Conservation (phyloP, 2,797 vertebrate species). For the Leptodon cayanensis region DNA sequence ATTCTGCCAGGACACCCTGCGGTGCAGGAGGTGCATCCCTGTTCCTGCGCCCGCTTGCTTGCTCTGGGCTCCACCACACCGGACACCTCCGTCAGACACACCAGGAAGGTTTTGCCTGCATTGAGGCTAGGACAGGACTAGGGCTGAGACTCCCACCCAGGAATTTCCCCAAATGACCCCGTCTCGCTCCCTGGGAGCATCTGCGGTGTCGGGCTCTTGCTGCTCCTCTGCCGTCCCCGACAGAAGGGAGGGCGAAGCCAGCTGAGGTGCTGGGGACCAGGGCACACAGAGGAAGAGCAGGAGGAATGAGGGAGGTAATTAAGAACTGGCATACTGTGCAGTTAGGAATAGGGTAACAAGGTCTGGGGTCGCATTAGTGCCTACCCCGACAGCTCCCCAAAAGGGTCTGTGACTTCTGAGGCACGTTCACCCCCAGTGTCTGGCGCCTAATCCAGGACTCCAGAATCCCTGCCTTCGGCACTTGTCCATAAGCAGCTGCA, state of each 20-base stretch:
- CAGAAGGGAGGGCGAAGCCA: not conserved
- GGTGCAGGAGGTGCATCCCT: not conserved
- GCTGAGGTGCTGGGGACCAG: not conserved
- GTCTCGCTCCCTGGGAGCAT: fast-evolving
- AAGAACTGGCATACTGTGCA: not conserved
- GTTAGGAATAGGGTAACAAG: not conserved
- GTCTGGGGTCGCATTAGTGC: not conserved
- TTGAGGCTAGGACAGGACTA: not conserved
- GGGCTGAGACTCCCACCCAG: not conserved
- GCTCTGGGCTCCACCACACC: fast-evolving
- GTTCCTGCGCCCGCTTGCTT: fast-evolving
- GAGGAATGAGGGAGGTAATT: not conserved
- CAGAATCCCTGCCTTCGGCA: not conserved
- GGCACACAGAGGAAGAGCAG: not conserved
- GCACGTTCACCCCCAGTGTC: fast-evolving
- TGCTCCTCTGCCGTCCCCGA: not conserved
- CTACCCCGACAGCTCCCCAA: not conserved
- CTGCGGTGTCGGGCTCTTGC: fast-evolving
- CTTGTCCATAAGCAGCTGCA: not conserved
- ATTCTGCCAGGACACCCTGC: not conserved
- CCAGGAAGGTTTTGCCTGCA: not conserved
- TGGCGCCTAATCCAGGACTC: not conserved
- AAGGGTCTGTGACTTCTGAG: not conserved
- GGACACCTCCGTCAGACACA: not conserved
- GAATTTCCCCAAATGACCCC: not conserved